Evolutionary conservation across 2,888 invertebrate species (phyloP).

Genomic region (Pristionchus entomophagus): DNA sequence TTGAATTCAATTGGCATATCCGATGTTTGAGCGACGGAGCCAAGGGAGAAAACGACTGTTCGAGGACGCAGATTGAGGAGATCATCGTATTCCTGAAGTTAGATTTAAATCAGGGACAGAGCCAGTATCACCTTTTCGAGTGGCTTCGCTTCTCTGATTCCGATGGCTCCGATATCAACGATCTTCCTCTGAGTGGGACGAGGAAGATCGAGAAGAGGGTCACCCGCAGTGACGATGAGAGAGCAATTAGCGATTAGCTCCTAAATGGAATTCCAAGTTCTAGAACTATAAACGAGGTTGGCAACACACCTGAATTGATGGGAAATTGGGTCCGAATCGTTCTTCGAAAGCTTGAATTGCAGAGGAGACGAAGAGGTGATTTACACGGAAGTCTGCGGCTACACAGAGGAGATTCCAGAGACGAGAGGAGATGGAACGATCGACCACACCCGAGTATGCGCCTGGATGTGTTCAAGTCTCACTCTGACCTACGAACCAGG

Average conservation of each 20-base stretch:
- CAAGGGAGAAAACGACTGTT: conserved; percentile 26
- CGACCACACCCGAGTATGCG: background rate
- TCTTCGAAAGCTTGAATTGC: conserved; percentile 9
- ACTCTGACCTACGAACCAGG: background rate
- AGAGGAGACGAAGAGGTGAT: background rate
- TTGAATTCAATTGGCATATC: background rate
- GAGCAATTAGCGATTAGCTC: background rate
- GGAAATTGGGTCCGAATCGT: background rate
- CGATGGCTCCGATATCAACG: conserved; percentile 30
- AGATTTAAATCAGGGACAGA: background rate
- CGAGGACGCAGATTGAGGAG: conserved; percentile 26
- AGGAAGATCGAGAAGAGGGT: conserved; percentile 28
- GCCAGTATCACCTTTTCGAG: background rate
- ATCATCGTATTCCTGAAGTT: conserved; percentile 10
- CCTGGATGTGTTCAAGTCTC: background rate
- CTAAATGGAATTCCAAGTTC: background rate
- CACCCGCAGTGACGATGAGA: conserved; percentile 9
- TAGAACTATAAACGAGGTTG: background rate
- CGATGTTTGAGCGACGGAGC: background rate
- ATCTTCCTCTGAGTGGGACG: conserved; percentile 26
- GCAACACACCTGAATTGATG: background rate
- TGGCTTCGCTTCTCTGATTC: conserved; percentile 37
- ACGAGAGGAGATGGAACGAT: conserved; percentile 27
- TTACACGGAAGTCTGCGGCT: background rate
- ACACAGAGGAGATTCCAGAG: conserved; percentile 24